Evolutionary conservation across 2,888 invertebrate species (phyloP).

Genomic region (Acholoe squamosa): DNA sequence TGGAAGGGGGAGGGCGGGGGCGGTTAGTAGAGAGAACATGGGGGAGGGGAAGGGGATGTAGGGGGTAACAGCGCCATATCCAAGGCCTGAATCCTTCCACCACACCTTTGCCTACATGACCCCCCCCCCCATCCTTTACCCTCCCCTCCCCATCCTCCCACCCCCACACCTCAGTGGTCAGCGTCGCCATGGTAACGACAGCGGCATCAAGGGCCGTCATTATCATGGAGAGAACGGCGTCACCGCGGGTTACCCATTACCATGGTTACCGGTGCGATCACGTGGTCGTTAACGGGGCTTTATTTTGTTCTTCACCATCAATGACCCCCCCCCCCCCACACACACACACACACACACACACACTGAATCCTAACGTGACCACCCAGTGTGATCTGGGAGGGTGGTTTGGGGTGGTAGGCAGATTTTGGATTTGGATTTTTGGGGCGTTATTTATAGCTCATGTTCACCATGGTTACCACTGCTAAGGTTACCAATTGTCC

Average conservation of each 20-base stretch:
- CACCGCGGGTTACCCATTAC: conserved; percentile 27
- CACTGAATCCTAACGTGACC: too few relatives aligned
- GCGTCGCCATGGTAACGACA: conserved; percentile 42
- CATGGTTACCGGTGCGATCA: conserved; percentile 17
- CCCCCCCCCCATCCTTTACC: background rate
- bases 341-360: too few relatives aligned
- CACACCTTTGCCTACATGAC: background rate
- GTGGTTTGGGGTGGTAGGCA: background rate
- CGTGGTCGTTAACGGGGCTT: conserved; percentile 19
- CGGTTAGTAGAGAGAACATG: too few relatives aligned
- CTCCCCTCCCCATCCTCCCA: background rate
- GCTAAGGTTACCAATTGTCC: too few relatives aligned
- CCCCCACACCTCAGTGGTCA: conserved; percentile 36
- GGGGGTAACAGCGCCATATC: background rate
- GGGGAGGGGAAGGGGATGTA: background rate
- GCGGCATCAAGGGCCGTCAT: conserved; percentile 20
- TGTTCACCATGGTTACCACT: background rate
- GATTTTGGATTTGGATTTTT: background rate
- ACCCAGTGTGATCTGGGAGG: background rate
- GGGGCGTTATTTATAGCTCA: background rate
- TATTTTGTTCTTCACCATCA: background rate
- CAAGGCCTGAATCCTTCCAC: too few relatives aligned
- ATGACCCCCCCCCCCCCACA: background rate
- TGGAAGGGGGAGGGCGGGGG: too few relatives aligned
- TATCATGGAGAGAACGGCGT: background rate